Percentiles rank a stretch among this genome's conserved stretches.
Conservation (phyloP, 2,888 invertebrate genomes). For the Phalera bucephala region DNA sequence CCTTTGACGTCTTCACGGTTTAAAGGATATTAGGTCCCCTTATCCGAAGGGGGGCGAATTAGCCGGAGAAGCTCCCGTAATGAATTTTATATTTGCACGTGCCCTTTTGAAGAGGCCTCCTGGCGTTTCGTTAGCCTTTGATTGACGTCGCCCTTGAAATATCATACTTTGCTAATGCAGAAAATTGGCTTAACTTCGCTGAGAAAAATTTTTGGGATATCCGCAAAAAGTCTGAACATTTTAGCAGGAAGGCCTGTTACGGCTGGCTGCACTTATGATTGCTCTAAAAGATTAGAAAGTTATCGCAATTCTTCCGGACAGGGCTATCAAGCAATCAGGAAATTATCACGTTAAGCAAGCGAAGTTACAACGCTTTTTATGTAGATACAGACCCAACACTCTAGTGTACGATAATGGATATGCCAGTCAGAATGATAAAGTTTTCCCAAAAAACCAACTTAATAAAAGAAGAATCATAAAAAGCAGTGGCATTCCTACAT, state of each 20-base stretch:
- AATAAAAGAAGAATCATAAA: no score
- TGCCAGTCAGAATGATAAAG: no score
- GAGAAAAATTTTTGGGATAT: not conserved
- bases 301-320: no score
- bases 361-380: no score
- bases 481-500: no score
- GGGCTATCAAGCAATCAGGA: no score
- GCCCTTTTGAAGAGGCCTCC: conserved; percentile 35
- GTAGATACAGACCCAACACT: no score
- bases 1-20: conserved; percentile 74
- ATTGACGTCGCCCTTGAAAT: conserved; percentile 35
- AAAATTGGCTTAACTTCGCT: conserved; percentile 15
- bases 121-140: conserved; percentile 36
- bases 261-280: not conserved
- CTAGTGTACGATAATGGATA: no score
- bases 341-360: no score
- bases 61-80: conserved; percentile 55
- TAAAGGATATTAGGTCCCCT: conserved; percentile 70
- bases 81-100: conserved; percentile 57
- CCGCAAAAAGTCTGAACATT: not conserved
- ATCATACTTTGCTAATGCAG: conserved; percentile 25
- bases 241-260: not conserved
- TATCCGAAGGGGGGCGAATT: conserved; percentile 50
- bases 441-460: no score
- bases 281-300: no score